phyloP scores from a whole-genome alignment of 2,113 vertebrate species.

The Myotis davidii region DNA sequence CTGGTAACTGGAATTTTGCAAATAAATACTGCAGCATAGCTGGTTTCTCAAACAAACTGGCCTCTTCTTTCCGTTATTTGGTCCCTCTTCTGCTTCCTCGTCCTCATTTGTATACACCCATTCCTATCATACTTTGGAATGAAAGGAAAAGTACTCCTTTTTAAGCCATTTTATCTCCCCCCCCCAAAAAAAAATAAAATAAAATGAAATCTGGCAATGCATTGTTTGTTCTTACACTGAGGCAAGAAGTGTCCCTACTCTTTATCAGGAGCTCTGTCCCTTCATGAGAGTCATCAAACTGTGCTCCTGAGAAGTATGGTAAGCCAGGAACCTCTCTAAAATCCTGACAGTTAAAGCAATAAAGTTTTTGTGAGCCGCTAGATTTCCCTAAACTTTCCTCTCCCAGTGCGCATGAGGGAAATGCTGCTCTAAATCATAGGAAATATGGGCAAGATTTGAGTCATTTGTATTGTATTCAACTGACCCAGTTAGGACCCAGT shows the following conservation, averaged over 20 bases:
- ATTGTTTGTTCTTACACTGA: not conserved
- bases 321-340: slow-evolving; percentile 22
- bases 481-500: slow-evolving; percentile 62
- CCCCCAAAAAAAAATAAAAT: not conserved
- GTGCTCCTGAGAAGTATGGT: not conserved
- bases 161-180: not conserved
- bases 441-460: slow-evolving; percentile 63
- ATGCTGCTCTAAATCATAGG: slow-evolving; percentile 59
- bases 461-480: slow-evolving; percentile 68
- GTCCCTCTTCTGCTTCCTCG: not conserved
- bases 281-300: not conserved
- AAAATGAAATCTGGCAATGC: slow-evolving; percentile 23
- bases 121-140: slow-evolving; percentile 42
- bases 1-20: slow-evolving; percentile 83
- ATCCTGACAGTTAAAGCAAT: slow-evolving; percentile 20
- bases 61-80: slow-evolving; percentile 51
- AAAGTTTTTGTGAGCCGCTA: slow-evolving; percentile 44
- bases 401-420: not conserved
- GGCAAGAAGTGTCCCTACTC: not conserved
- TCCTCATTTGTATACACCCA: not conserved
- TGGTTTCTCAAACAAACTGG: slow-evolving; percentile 66
- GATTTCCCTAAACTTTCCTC: slow-evolving; percentile 49
- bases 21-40: slow-evolving; percentile 81
- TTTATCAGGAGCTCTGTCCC: slow-evolving; percentile 34
- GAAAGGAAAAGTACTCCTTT: slow-evolving; percentile 42